Evolutionary conservation across 2,113 vertebrate genomes (phyloP).

Genomic region (Carollia perspicillata): DNA sequence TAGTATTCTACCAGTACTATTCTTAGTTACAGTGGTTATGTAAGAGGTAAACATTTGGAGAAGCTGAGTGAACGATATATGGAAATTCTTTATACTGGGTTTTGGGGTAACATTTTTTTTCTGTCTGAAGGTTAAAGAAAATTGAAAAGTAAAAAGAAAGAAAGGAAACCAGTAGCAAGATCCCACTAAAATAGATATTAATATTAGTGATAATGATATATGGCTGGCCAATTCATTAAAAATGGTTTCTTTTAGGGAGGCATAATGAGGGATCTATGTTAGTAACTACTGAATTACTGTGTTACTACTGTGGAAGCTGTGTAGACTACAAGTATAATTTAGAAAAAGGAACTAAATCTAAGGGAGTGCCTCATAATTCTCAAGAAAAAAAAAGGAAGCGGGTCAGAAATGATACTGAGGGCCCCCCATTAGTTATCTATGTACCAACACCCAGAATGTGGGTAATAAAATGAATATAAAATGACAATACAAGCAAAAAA

Average conservation of each 20-base stretch:
- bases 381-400: slow-evolving; percentile 30
- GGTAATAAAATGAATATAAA: slow-evolving; percentile 49
- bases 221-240: slow-evolving; percentile 21
- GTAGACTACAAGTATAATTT: background rate
- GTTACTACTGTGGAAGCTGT: too few species aligned
- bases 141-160: background rate
- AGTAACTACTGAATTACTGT: background rate
- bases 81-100: background rate
- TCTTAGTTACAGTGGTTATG: background rate
- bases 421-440: background rate
- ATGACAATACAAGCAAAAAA: slow-evolving; percentile 26
- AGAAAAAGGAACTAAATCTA: slow-evolving; percentile 33
- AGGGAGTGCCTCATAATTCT: background rate
- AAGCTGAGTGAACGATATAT: background rate
- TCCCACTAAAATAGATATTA: background rate
- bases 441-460: slow-evolving; percentile 6
- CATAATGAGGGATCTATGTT: background rate
- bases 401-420: background rate
- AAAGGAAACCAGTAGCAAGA: background rate
- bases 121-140: background rate
- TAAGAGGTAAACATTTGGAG: slow-evolving; percentile 26
- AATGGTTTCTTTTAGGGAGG: background rate
- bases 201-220: slow-evolving; percentile 12
- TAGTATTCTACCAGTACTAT: background rate
- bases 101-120: background rate